These are phyloP conservation scores for Cheiracanthium punctorium DNA, from an alignment of 2,888 invertebrate species.

Conservation along the genomic window DNA sequence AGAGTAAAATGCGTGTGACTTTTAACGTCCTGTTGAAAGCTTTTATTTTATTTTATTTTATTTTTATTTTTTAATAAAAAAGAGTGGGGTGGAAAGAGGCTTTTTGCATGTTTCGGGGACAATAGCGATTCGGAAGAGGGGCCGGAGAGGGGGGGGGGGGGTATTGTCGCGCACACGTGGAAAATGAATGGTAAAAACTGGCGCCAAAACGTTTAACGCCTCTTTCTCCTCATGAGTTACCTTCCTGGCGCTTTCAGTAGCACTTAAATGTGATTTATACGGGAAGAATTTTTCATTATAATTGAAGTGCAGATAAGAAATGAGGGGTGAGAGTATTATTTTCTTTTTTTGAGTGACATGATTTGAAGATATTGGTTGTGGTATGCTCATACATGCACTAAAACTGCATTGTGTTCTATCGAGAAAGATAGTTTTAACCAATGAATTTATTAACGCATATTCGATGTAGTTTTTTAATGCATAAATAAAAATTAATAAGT, in stretches of 20 bases:
- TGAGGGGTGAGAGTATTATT: too few species aligned
- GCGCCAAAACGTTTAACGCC: neutral
- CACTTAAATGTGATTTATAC: neutral
- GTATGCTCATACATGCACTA: too few species aligned
- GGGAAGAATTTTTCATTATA: neutral
- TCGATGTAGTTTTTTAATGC: too few species aligned
- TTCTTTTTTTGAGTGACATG: too few species aligned
- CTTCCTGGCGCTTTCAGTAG: neutral
- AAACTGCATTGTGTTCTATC: too few species aligned
- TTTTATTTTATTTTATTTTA: neutral
- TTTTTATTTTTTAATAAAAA: neutral
- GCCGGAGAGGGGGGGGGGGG: neutral
- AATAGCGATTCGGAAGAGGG: neutral
- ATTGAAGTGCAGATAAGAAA: neutral
- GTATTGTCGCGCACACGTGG: neutral
- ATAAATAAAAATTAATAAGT: too few species aligned
- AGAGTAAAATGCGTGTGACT: neutral
- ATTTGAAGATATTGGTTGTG: too few species aligned
- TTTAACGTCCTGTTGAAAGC: slow-evolving; percentile 3
- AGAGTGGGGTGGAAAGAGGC: neutral
- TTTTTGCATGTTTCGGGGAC: neutral
- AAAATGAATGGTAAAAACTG: neutral
- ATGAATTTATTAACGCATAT: too few species aligned
- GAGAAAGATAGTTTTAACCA: too few species aligned
- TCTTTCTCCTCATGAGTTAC: neutral